These are phyloP conservation scores for Hypena proboscidalis DNA, from an alignment of 2,888 invertebrate genomes.

Conservation along the genomic window DNA sequence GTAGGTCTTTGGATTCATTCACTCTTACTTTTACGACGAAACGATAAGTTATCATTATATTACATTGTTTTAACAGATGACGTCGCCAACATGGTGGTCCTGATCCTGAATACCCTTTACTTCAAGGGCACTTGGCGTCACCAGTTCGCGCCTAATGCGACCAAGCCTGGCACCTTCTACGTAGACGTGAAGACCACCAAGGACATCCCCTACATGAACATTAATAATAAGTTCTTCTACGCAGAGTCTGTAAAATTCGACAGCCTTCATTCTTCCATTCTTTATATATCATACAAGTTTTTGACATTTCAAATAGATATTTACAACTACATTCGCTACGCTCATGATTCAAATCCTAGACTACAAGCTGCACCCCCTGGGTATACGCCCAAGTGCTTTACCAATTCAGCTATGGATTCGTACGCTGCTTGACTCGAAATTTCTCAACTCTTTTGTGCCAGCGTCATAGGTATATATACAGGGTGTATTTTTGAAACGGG, in stretches of 20 bases:
- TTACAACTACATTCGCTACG: too few relatives aligned
- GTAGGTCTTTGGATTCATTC: too few relatives aligned
- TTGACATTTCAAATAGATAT: constrained; percentile 2
- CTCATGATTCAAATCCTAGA: too few relatives aligned
- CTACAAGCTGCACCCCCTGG: too few relatives aligned
- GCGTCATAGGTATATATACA: too few relatives aligned
- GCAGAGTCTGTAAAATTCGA: constrained; percentile 86
- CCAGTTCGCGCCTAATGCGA: constrained; percentile 87
- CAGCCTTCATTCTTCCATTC: constrained; percentile 89
- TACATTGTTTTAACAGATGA: constrained; percentile 78
- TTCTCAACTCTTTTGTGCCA: too few relatives aligned
- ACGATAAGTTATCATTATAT: too few relatives aligned
- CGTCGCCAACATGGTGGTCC: constrained; percentile 85
- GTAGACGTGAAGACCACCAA: constrained; percentile 73
- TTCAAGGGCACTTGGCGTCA: constrained; percentile 93
- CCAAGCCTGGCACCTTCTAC: constrained; percentile 86
- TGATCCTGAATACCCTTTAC: constrained; percentile 91
- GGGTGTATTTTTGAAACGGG: too few relatives aligned
- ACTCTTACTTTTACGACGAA: too few relatives aligned
- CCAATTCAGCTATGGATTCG: too few relatives aligned
- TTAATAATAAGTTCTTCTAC: constrained; percentile 87
- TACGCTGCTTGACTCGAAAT: too few relatives aligned
- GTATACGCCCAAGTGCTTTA: too few relatives aligned
- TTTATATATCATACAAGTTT: constrained; percentile 89
- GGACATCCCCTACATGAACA: constrained; percentile 88